Evolutionary conservation across 2,888 invertebrate species (phyloP), one percentile per base, ranked within the genome.

Genomic region (Acanthacorydalis orientalis): DNA sequence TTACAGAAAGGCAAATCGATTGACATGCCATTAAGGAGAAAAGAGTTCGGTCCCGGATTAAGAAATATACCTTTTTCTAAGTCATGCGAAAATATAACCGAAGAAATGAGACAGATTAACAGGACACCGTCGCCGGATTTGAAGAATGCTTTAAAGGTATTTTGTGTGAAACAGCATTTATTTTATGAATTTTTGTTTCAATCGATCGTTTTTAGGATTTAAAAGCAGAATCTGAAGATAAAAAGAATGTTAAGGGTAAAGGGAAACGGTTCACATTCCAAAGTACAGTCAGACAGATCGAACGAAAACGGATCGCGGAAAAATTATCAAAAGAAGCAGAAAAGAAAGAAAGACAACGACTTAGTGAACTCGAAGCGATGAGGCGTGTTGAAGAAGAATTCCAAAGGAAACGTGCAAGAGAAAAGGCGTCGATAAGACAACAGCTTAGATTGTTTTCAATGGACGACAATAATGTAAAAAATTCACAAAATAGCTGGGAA

Each of bases 341-440:
- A 57, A 72, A 77, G 47, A 83, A 82, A 63, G 84, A 87, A 63
- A 77, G 78, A 47, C 80, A 84, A 63, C 67, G 86, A 46, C 69
- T 78, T 48, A 75, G 78, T 50, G 87, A 88, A 63, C 69, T 85
- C 57, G 85, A 87, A 64, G 84, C 83, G 52, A 85, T 89, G 82
- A 75, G 81, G 57, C 76, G 81, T 59, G 88, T 88, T 4, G 87
- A 88, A 60, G 87, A 88, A 60, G 88, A 89, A 63, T 89, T 89
- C 63, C 87, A 88, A 62, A 73, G 78, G 52, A 88, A 89, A 64
- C 71, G 89, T 40, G 86, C 85, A 35, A 69, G 78, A 52, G 83
- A 83, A 64, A 83, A 83, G 61, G 82, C 81, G 1, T 78, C 68
- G 53, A 83, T 86, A 51, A 67, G 84, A 31, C 83, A 86, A 54